A percentile compares a stretch with the other conserved stretches of the same genome.
phyloP scores from a whole-genome alignment of 23 tunicate species.

The Oikopleura dioica region DNA sequence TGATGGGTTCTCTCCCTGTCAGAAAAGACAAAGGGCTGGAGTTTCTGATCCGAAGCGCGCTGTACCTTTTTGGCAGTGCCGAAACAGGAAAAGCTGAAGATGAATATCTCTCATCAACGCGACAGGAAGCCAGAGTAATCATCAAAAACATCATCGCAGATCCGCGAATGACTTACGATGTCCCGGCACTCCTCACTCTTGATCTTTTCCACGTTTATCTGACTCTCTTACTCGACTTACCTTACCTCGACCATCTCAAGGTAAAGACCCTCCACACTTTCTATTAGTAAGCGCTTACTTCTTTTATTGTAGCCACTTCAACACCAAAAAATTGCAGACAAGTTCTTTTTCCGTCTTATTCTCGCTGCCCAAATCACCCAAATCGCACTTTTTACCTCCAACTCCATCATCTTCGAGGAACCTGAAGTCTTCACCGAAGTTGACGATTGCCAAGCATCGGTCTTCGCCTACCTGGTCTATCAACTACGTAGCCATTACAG shows the following conservation, averaged over 20 bases:
- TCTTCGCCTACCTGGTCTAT: background rate
- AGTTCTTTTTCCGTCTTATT: background rate
- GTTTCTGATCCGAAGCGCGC: background rate
- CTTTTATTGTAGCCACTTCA: background rate
- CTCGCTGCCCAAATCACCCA: slow-evolving; percentile 1
- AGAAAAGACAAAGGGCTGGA: slow-evolving; percentile 4
- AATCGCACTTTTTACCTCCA: background rate
- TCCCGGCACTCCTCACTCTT: background rate
- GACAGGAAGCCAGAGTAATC: background rate
- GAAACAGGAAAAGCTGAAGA: too few relatives aligned
- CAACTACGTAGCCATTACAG: background rate
- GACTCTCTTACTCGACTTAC: background rate
- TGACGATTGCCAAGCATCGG: too few relatives aligned
- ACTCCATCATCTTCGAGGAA: background rate
- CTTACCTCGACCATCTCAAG: background rate
- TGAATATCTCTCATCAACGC: background rate
- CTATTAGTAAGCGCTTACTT: background rate
- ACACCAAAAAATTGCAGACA: background rate
- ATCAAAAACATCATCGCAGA: background rate
- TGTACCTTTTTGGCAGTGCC: too few relatives aligned
- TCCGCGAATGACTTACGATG: background rate
- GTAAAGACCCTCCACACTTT: background rate
- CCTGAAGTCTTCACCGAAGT: background rate
- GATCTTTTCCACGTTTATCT: background rate
- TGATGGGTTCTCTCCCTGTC: background rate